phyloP scores from a whole-genome alignment of 2,797 vertebrate species.

The Labeo calbasu region DNA sequence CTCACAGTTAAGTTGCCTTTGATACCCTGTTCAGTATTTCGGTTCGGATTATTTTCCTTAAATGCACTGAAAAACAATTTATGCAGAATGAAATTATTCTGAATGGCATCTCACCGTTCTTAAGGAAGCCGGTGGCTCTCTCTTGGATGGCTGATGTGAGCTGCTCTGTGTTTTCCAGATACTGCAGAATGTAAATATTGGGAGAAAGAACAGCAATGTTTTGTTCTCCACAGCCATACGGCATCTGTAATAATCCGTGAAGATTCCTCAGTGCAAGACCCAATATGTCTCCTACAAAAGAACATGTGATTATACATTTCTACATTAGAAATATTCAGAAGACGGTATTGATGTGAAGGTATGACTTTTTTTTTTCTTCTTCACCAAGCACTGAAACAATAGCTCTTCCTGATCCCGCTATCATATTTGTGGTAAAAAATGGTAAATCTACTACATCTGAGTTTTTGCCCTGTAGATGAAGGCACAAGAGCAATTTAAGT shows the following conservation, averaged over 20 bases:
- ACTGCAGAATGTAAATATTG: conserved; percentile 82
- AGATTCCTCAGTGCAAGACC: conserved; percentile 80
- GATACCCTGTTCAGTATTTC: conserved; percentile 76
- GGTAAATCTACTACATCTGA: not conserved
- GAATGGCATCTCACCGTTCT: conserved; percentile 71
- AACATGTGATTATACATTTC: not conserved
- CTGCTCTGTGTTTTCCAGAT: conserved; percentile 78
- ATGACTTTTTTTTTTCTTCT: not conserved
- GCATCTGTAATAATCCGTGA: conserved; percentile 78
- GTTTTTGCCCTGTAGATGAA: conserved; percentile 57
- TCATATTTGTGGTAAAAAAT: not conserved
- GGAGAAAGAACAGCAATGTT: conserved; percentile 71
- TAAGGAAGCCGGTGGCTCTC: conserved; percentile 65
- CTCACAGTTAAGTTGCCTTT: conserved; percentile 82
- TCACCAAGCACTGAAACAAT: conserved; percentile 40
- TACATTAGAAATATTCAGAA: not conserved
- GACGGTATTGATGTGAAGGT: not conserved
- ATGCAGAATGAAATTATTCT: not conserved
- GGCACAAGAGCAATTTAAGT: not conserved
- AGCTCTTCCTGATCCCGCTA: conserved; percentile 41
- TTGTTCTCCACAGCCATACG: conserved; percentile 76
- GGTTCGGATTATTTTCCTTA: not conserved
- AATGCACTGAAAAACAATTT: not conserved
- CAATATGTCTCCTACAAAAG: conserved; percentile 79
- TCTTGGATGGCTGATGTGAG: conserved; percentile 65